Evolutionary conservation across 2,113 vertebrate genomes (phyloP).

Genomic region (Gavia stellata): DNA sequence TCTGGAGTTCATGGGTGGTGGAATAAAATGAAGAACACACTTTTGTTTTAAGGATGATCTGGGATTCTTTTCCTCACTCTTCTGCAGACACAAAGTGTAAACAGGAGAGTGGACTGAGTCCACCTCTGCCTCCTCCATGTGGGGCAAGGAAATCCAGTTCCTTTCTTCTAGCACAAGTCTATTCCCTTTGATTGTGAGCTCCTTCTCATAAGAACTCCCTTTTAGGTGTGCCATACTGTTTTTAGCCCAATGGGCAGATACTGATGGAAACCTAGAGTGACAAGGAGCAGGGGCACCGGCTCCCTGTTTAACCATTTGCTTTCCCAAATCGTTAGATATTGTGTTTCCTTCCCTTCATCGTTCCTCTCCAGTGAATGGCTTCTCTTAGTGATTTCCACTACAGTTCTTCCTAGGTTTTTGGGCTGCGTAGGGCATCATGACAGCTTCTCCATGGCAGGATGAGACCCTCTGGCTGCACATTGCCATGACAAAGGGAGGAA

Average conservation of each 20-base stretch:
- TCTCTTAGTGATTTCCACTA: not conserved
- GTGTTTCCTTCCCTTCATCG: not conserved
- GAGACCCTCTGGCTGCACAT: accelerated
- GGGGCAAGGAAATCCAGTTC: not conserved
- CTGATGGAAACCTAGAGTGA: not conserved
- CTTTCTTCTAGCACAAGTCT: not conserved
- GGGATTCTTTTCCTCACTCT: not conserved
- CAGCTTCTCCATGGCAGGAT: not conserved
- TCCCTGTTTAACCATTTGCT: not conserved
- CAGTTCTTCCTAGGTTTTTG: not conserved
- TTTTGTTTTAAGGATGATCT: not conserved
- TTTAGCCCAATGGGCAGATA: not conserved
- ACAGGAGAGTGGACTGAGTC: not conserved
- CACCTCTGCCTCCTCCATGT: accelerated
- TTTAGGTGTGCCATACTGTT: not conserved
- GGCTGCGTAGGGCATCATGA: accelerated
- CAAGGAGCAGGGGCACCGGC: accelerated
- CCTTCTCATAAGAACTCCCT: not conserved
- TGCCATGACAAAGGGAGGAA: not conserved
- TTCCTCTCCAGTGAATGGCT: not conserved
- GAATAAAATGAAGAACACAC: not conserved
- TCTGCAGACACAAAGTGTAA: not conserved
- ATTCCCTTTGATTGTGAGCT: not conserved
- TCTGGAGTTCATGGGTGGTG: not conserved
- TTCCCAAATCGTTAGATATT: accelerated